Evolutionary conservation across 2,888 invertebrate species (phyloP).

Genomic region (Entomobrya proxima): DNA sequence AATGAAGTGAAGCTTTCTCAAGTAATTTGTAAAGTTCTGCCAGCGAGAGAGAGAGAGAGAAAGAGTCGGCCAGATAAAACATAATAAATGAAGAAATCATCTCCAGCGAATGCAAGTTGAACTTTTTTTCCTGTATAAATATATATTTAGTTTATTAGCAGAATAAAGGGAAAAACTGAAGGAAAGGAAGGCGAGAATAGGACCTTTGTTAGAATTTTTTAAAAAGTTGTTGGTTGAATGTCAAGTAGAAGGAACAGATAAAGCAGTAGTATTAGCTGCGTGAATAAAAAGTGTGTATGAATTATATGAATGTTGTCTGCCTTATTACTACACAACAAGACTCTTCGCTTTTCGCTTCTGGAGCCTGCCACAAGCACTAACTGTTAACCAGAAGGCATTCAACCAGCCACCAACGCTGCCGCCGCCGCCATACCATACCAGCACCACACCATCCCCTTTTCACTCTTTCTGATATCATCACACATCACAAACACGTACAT

Average conservation of each 20-base stretch:
- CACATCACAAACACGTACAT: conserved; percentile 62
- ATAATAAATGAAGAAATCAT: conserved; percentile 68
- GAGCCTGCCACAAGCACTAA: conserved; percentile 51
- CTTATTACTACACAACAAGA: not conserved
- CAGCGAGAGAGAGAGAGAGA: conserved; percentile 5
- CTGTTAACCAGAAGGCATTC: conserved; percentile 45
- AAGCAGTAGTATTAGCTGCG: conserved; percentile 24
- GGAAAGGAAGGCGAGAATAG: not conserved
- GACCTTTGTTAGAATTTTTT: conserved; percentile 30
- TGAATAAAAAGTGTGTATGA: conserved; percentile 5
- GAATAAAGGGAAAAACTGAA: not conserved
- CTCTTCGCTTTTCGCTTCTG: conserved; percentile 28
- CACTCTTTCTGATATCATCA: conserved; percentile 39
- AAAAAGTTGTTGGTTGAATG: conserved; percentile 31
- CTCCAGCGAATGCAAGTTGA: conserved; percentile 53
- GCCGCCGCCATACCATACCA: no score
- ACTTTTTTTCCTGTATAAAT: conserved; percentile 50
- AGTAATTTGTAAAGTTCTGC: conserved; percentile 67
- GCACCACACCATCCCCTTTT: not conserved
- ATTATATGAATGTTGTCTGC: not conserved
- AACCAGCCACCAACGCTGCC: conserved; percentile 29
- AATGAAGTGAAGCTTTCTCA: conserved; percentile 67
- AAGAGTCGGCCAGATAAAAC: conserved; percentile 50
- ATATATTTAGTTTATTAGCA: conserved; percentile 23
- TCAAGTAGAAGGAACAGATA: conserved; percentile 14